Conservation (phyloP, 2,113 vertebrate genomes). For the Colinus virginianus region DNA sequence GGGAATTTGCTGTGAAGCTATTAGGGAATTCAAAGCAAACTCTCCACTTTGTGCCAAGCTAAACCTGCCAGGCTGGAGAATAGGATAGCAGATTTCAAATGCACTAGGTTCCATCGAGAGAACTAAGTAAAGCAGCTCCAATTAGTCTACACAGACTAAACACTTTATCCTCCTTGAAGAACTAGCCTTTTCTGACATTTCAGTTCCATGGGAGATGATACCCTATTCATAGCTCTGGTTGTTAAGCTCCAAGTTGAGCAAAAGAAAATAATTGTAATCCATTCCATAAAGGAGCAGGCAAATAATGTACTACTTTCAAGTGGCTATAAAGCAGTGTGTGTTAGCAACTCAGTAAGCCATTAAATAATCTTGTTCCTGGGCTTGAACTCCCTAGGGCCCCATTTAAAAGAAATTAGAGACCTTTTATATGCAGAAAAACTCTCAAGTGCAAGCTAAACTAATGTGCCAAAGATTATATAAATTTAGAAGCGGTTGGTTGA, state of each 20-base stretch:
- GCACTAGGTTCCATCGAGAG: rapidly evolving
- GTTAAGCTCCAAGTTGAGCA: neutral
- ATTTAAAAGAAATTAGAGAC: constrained; percentile 50
- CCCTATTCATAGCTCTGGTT: neutral
- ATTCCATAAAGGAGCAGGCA: neutral
- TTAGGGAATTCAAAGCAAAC: neutral
- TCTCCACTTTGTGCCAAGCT: neutral
- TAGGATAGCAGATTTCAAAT: neutral
- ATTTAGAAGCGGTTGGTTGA: neutral
- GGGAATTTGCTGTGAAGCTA: neutral
- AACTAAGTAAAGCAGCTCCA: neutral
- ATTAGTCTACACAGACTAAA: neutral
- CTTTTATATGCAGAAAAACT: constrained; percentile 14
- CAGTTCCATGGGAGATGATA: neutral
- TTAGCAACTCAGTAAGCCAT: neutral
- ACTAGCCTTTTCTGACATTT: neutral
- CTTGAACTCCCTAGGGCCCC: neutral
- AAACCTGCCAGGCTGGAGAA: neutral
- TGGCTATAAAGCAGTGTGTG: neutral
- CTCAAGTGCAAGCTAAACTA: neutral
- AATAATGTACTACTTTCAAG: neutral
- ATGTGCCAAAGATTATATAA: neutral
- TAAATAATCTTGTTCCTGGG: neutral
- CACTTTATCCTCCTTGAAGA: neutral
- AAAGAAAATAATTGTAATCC: neutral